Conservation (phyloP, 2,888 invertebrate genomes). For the Ischnus inquisitorius region DNA sequence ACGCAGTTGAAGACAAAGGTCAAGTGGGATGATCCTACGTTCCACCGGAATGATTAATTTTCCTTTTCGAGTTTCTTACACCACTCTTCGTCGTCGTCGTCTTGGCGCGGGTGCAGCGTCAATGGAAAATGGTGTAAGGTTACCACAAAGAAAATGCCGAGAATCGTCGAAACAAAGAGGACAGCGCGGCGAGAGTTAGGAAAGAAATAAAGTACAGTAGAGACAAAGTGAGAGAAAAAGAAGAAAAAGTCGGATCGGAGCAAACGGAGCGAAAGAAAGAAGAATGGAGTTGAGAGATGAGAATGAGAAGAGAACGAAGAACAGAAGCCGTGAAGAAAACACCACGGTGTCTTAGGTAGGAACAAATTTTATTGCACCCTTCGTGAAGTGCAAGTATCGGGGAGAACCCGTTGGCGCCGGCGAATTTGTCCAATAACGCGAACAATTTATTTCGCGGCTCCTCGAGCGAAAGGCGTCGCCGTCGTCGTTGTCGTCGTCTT, state of each 20-base stretch:
- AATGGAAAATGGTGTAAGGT: conserved; percentile 14
- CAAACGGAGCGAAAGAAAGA: conserved; percentile 60
- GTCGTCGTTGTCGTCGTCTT: neutral
- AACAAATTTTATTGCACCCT: conserved; percentile 71
- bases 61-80: conserved; percentile 1
- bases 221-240: conserved; percentile 1
- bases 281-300: conserved; percentile 42
- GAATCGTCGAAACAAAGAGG: conserved; percentile 3
- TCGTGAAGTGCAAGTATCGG: conserved; percentile 67
- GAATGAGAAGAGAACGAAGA: conserved; percentile 39
- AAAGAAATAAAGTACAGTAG: conserved; percentile 4
- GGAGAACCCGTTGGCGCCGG: conserved; percentile 59
- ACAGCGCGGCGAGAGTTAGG: neutral
- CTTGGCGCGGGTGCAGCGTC: neutral
- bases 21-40: conserved; percentile 6
- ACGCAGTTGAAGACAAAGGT: neutral
- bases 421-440: conserved; percentile 75
- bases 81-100: neutral
- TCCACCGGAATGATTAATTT: conserved; percentile 12
- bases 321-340: conserved; percentile 16
- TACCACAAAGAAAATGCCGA: conserved; percentile 21
- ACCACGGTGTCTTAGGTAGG: conserved; percentile 54
- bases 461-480: conserved; percentile 46
- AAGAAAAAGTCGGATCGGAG: conserved; percentile 31
- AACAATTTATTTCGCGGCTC: conserved; percentile 71